Evolutionary conservation across 1,140 invertebrate genomes (phyloP).

Genomic region (Acromyrmex heyeri): DNA sequence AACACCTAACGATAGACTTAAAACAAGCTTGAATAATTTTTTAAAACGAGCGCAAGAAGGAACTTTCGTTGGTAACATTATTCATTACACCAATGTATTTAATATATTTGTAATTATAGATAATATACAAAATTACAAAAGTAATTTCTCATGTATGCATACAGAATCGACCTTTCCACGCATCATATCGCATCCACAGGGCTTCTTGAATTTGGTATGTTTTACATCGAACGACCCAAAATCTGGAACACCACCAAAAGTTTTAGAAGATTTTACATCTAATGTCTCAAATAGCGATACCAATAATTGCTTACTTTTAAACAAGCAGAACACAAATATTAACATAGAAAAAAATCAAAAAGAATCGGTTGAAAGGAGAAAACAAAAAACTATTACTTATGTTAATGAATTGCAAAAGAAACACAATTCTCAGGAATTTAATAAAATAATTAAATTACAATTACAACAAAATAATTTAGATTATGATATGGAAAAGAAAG

Average conservation of each 20-base stretch:
- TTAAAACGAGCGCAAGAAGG: slow-evolving; percentile 73
- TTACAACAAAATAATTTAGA: slow-evolving; percentile 38
- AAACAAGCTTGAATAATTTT: slow-evolving; percentile 75
- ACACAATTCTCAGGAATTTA: neutral
- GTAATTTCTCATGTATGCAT: slow-evolving; percentile 33
- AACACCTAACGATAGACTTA: slow-evolving; percentile 66
- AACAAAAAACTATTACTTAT: neutral
- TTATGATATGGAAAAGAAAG: slow-evolving; percentile 4
- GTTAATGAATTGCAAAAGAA: slow-evolving; percentile 30
- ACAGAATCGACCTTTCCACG: slow-evolving; percentile 62
- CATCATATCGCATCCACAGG: slow-evolving; percentile 54
- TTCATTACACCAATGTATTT: slow-evolving; percentile 35
- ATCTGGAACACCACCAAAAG: slow-evolving; percentile 37
- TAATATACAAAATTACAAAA: slow-evolving; percentile 42
- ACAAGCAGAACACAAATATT: neutral
- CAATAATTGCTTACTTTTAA: slow-evolving; percentile 21
- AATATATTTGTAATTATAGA: slow-evolving; percentile 26
- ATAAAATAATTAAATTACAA: slow-evolving; percentile 18
- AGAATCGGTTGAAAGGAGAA: neutral
- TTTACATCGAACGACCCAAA: slow-evolving; percentile 31
- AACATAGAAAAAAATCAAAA: neutral
- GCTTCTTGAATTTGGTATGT: neutral
- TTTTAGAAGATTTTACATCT: slow-evolving; percentile 15
- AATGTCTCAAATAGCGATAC: neutral
- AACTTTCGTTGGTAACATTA: slow-evolving; percentile 67